Conservation (phyloP, 2,888 invertebrate genomes). For the Ectemnius cavifrons region DNA sequence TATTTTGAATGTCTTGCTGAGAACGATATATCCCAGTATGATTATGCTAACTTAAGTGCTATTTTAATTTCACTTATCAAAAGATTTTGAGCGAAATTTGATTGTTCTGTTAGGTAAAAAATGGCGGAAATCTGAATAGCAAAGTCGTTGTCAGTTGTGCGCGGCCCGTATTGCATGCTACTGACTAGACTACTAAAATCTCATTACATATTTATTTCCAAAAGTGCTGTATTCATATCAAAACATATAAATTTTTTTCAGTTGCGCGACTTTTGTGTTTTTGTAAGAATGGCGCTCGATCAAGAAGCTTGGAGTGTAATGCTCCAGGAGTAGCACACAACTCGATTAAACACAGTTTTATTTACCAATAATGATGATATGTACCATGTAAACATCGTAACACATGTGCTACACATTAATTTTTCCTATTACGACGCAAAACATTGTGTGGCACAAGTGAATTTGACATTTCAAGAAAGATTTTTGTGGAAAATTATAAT, state of each 20-base stretch:
- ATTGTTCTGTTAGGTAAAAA: conserved; percentile 71
- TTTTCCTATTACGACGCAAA: no score
- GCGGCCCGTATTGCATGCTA: conserved; percentile 71
- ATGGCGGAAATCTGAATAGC: conserved; percentile 65
- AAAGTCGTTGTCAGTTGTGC: conserved; percentile 73
- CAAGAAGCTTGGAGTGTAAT: conserved; percentile 25
- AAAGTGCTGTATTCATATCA: conserved; percentile 65
- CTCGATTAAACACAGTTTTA: no score
- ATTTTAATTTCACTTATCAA: conserved; percentile 66
- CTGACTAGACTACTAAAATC: conserved; percentile 58
- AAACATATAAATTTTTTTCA: conserved; percentile 54
- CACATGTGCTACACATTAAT: no score
- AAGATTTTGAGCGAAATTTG: conserved; percentile 73
- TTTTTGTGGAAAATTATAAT: conserved; percentile 27
- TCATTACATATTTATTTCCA: conserved; percentile 48
- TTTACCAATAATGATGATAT: no score
- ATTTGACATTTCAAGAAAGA: conserved; percentile 36
- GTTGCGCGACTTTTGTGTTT: conserved; percentile 30
- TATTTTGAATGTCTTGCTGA: conserved; percentile 34
- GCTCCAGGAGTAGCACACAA: no score
- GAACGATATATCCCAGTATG: conserved; percentile 47
- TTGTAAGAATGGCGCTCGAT: conserved; percentile 29
- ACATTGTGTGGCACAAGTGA: not conserved
- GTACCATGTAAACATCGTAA: no score
- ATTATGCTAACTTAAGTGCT: conserved; percentile 67